phyloP scores from a whole-genome alignment of 1,140 invertebrate genomes.

The Pseudomyrmex sp. region DNA sequence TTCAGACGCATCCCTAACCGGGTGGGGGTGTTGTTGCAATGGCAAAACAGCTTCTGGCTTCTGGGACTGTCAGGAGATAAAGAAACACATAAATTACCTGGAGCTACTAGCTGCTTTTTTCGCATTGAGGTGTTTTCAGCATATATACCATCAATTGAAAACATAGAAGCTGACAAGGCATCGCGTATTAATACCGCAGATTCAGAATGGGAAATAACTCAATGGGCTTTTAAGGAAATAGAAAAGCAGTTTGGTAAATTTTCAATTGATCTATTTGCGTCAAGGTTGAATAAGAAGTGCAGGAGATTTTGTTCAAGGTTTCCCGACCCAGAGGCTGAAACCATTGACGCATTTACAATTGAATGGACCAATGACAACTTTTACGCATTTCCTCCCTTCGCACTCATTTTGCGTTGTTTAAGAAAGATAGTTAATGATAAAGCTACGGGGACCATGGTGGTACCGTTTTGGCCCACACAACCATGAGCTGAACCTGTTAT shows the following conservation, averaged over 20 bases:
- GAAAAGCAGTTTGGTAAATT: background rate
- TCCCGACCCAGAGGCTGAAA: background rate
- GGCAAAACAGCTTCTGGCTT: no score
- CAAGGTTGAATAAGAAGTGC: conserved; percentile 27
- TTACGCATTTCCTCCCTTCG: conserved; percentile 25
- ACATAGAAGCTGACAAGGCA: no score
- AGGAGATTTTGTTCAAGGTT: conserved; percentile 8
- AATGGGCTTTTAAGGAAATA: background rate
- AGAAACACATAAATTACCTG: no score
- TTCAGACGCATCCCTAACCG: no score
- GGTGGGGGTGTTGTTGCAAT: no score
- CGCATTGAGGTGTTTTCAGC: no score
- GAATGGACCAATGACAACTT: background rate
- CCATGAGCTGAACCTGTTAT: background rate
- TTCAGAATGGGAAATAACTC: conserved; percentile 5
- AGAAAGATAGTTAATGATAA: no score
- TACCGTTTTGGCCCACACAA: conserved; percentile 5
- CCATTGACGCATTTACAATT: conserved; percentile 20
- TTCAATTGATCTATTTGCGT: conserved; percentile 22
- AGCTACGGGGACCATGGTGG: no score
- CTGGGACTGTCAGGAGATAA: no score
- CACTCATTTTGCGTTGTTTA: background rate
- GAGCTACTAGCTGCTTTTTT: no score
- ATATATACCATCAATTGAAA: no score
- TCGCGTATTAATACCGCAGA: conserved; percentile 6